Evolutionary conservation across 2,888 invertebrate species (phyloP).

Genomic region (Orchesellides sinensis): DNA sequence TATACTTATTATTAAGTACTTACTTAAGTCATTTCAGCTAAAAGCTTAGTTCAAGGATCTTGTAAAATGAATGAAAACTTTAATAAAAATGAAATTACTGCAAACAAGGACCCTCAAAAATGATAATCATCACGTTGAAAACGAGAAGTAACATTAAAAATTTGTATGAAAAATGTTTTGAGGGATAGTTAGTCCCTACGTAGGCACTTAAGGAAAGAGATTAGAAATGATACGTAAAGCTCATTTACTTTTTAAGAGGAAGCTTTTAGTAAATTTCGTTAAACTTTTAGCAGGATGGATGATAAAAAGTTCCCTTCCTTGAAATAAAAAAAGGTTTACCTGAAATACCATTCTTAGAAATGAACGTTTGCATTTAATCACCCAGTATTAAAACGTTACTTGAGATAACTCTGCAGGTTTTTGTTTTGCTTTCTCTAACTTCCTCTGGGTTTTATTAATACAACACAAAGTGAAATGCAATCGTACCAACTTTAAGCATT

Average conservation of each 20-base stretch:
- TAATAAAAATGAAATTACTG: not conserved
- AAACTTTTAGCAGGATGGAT: not conserved
- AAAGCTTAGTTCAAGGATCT: not conserved
- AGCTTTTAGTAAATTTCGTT: slow-evolving; percentile 28
- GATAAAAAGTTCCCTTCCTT: slow-evolving; percentile 12
- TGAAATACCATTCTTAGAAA: not conserved
- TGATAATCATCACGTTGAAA: not conserved
- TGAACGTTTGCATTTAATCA: too few species aligned
- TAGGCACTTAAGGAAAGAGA: not conserved
- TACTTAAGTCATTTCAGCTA: not conserved
- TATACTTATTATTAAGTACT: not conserved
- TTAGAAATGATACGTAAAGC: not conserved
- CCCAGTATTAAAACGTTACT: too few species aligned
- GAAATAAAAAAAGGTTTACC: slow-evolving; percentile 32
- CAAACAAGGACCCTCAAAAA: too few species aligned
- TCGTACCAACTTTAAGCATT: too few species aligned
- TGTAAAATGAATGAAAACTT: not conserved
- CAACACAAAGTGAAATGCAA: slow-evolving; percentile 9
- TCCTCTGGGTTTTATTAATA: not conserved
- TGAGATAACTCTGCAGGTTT: slow-evolving; percentile 9
- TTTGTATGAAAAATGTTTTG: too few species aligned
- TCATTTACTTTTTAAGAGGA: slow-evolving; percentile 15
- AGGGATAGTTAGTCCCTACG: too few species aligned
- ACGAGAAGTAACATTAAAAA: too few species aligned
- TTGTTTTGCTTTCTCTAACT: slow-evolving; percentile 37